A percentile compares a stretch with the other conserved stretches of the same genome.
Conservation (phyloP, 2,113 vertebrate species). For the Stictonetta naevosa region DNA sequence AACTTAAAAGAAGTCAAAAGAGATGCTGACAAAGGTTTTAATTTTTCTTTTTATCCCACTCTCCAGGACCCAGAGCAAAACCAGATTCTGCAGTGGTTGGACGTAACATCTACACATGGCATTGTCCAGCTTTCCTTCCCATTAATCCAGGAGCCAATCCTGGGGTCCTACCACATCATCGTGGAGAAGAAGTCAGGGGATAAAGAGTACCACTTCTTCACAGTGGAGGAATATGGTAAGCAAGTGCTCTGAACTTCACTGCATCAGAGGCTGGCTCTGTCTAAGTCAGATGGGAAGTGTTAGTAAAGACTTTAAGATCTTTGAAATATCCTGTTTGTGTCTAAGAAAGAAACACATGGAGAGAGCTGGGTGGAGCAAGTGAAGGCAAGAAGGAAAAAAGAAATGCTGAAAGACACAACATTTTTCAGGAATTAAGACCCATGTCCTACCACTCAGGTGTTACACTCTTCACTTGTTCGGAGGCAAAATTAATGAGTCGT, state of each 20-base stretch:
- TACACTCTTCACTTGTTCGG: neutral
- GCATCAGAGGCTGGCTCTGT: neutral
- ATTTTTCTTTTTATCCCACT: neutral
- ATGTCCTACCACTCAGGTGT: neutral
- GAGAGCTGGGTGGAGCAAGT: neutral
- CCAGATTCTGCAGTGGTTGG: conserved; percentile 75
- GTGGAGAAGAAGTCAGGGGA: conserved; percentile 29
- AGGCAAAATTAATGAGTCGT: neutral
- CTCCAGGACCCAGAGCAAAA: conserved; percentile 75
- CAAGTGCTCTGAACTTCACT: neutral
- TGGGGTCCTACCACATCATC: conserved; percentile 67
- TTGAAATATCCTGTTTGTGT: neutral
- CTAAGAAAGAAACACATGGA: neutral
- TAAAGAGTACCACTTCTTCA: conserved; percentile 48
- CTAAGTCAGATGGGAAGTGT: neutral
- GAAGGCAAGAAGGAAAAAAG: neutral
- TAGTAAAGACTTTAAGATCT: neutral
- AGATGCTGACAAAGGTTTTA: neutral
- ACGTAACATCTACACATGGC: conserved; percentile 50
- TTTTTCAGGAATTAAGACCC: neutral
- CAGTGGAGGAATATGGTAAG: conserved; percentile 75
- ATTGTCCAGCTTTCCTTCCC: conserved; percentile 72
- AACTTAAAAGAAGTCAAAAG: neutral
- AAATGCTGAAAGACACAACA: neutral
- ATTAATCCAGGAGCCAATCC: conserved; percentile 57